Conservation (phyloP, 2,888 invertebrate species). For the Tetramorium bicarinatum region DNA sequence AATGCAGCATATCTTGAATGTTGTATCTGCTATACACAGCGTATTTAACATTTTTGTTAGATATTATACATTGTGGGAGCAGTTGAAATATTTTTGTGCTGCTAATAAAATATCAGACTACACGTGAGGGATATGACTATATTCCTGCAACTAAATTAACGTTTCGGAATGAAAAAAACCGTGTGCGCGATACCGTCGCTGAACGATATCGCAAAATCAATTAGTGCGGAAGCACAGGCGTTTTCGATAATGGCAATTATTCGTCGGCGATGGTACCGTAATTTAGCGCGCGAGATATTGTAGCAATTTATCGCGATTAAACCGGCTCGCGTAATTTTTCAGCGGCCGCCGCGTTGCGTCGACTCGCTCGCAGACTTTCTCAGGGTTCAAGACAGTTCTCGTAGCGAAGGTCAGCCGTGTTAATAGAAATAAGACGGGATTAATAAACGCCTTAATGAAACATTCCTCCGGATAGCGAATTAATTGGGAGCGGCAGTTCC, state of each 20-base stretch:
- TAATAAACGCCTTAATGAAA: constrained; percentile 82
- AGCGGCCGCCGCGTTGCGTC: constrained; percentile 35
- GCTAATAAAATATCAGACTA: neutral
- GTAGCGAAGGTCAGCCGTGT: constrained; percentile 79
- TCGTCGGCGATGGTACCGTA: constrained; percentile 55
- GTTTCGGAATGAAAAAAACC: neutral
- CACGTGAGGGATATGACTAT: neutral
- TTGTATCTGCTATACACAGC: neutral
- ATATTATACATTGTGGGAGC: neutral
- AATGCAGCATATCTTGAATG: no score
- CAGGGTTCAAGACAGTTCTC: constrained; percentile 67
- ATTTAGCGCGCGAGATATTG: constrained; percentile 61
- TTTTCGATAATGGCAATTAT: constrained; percentile 72
- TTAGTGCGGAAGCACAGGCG: constrained; percentile 46
- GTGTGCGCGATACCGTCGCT: neutral
- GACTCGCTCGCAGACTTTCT: constrained; percentile 60
- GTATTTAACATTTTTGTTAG: neutral
- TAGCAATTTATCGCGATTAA: constrained; percentile 70
- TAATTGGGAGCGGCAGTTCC: constrained; percentile 80
- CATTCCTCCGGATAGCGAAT: constrained; percentile 80
- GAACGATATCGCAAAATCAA: constrained; percentile 41
- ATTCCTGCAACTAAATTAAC: constrained; percentile 30
- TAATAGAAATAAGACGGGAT: constrained; percentile 83
- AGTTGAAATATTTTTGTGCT: neutral
- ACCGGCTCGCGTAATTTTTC: constrained; percentile 67